Evolutionary conservation across 2,797 vertebrate species (phyloP), one percentile per base, ranked within the genome.

Genomic region (Apogon talboti): DNA sequence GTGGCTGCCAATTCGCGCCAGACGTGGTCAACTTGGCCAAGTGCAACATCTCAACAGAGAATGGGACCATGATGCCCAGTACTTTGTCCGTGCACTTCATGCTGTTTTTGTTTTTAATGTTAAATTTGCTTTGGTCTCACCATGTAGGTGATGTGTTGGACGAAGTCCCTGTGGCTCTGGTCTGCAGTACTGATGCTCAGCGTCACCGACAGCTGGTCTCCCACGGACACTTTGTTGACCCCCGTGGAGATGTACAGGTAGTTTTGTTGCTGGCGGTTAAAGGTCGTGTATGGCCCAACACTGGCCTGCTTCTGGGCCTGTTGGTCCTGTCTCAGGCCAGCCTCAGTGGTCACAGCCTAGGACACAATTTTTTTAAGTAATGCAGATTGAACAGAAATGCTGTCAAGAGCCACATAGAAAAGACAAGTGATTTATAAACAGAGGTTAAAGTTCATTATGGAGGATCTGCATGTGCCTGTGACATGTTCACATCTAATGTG

Each of bases 121-220:
- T n/a, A n/a, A 6, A 7, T 33, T 33, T 33, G 2, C 3, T 33
- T 7, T 30, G 0, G 14, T 54, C 93, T 90, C 66, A 95, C 94
- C 67, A 91, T 62, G 76, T 94, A 94, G 8, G 87, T 91, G 47
- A 93, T 8, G 7, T 84, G 64, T 13, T 81, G 82, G 52, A 94
- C 41, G 2, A 65, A 6, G 0, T 56, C 13, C 62, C 59, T 79
- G 71, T 67, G 3, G 0, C 11, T 12, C 13, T 19, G 43, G 0
- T 82, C 56, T 0, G 38, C 63, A 1, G 53, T 9, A 1, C 0
- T 43, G 66, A 88, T 28, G 49, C 2, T 54, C 18, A 91, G 50
- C 6, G 28, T 62, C 50, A 94, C 1, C 0, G 66, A 41, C 35
- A 93, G 12, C 0, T 0, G 33, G 0, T 84, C 69, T n/a, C 86